Evolutionary conservation across 2,888 invertebrate genomes (phyloP).

Genomic region (Synanthedon formicaeformis): DNA sequence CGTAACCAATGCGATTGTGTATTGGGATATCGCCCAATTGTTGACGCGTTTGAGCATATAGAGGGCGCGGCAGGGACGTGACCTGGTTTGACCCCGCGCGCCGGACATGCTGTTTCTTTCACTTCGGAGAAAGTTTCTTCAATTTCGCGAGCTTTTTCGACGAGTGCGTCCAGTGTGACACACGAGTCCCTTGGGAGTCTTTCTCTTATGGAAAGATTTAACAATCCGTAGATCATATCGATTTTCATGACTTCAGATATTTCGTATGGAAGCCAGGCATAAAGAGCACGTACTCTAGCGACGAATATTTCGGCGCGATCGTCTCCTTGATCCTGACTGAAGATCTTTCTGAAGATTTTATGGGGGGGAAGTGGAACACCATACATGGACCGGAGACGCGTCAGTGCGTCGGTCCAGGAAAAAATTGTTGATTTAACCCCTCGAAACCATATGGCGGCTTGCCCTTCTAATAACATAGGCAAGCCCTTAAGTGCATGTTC

Average conservation of each 20-base stretch:
- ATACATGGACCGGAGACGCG: background rate
- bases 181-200: background rate
- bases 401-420: background rate
- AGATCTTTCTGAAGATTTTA: background rate
- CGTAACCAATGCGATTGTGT: too few relatives aligned
- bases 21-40: too few relatives aligned
- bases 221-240: background rate
- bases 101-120: too few relatives aligned
- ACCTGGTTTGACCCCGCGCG: too few relatives aligned
- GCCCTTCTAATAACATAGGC: background rate
- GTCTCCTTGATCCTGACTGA: slow-evolving; percentile 1
- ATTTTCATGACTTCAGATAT: background rate
- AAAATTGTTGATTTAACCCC: background rate
- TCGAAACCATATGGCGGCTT: background rate
- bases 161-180: background rate
- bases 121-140: too few relatives aligned
- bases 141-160: background rate
- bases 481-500: background rate
- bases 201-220: background rate
- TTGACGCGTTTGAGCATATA: too few relatives aligned
- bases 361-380: background rate
- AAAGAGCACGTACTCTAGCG: background rate
- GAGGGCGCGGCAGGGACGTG: too few relatives aligned
- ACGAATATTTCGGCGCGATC: background rate
- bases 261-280: background rate